Base-by-base conservation (phyloP, 2,797 vertebrate species). In the Picus viridis region DNA sequence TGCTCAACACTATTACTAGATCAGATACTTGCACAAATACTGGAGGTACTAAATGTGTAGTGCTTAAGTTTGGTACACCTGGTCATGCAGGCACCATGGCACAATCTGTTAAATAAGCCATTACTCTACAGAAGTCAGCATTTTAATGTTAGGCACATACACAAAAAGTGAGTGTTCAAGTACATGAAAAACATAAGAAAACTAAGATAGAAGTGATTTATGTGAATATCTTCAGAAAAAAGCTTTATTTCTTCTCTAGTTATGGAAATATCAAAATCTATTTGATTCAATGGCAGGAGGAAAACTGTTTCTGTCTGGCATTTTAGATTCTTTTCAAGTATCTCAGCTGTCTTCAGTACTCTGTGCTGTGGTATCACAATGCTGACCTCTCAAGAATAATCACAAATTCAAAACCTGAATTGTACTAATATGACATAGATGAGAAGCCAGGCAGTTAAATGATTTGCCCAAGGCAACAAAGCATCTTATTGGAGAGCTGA, bases 1-100 rank as follows among this genome's bases (percentile, higher is more conserved):
- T 0, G 1, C 29, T 89, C 4, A 9, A 27, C 0, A 0, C 9
- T 19, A 4, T 83, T 43, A 19, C n/a, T 12, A 41, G 63, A n/a
- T 34, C 13, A 45, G 30, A 49, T 30, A 57, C 45, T 7, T 30
- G 49, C 10, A 16, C 19, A 59, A 64, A 14, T n/a, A 32, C 36
- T 39, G 20, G 18, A 85, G 41, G 20, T 2, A 32, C 18, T 20
- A 54, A 14, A 2, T 5, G 29, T 11, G 56, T 10, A 22, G 39
- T 49, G 39, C 27, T 41, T 27, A 39, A 51, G 15, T 34, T 2
- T 69, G 53, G 23, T 57, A 2, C 27, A 27, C 17, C 49, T 49
- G 39, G 22, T 45, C n/a, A 7, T 0, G 2, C 17, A 18, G 41
- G 18, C 49, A 8, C 56, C 12, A 9, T n/a, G 47, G 47, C 11